Evolutionary conservation across 2,113 vertebrate genomes (phyloP), one percentile per base, ranked within the genome.

Genomic region (Falcunculus frontatus): DNA sequence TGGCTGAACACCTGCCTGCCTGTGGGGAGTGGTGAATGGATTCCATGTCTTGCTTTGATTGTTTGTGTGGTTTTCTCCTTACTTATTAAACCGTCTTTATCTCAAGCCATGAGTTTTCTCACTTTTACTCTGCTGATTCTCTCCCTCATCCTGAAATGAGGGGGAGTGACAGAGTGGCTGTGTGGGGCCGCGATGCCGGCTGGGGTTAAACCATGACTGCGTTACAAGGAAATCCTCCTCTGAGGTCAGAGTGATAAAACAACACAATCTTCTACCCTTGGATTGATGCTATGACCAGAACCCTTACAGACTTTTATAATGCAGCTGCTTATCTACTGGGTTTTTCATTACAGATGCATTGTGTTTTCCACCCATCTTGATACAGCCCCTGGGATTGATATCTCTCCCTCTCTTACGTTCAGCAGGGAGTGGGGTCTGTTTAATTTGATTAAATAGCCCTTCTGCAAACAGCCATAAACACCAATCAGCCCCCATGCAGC

Each of bases 381-480:
- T 67, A 70, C 21, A 87, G 67, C 46, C 49, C 22, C 15, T 55
- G 47, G 82, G 77, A 95, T 69, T 93, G 94, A 83, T 89, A 65
- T 82, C 47, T 47, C 55, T 95, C 73, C 47, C 59, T 87, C 59
- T 55, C 64, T 81, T 52, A 37, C 37, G 77, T 69, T 93, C 94
- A 92, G 72, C 18, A 35, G 87, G 80, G 85, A 97, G 90, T 11
- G 37, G 50, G 52, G 29, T 50, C 73, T 93, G 77, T 23, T 96
- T 90, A 89, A 73, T 94, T 87, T 94, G 92, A 94, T 94, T 96
- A 95, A 92, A 77, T 64, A 90, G 60, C 69, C 73, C 42, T 91
- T 89, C 92, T 95, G 81, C 79, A 92, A 96, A 85, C 64, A 93
- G 78, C 81, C 90, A 94, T 92, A 95, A 86, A 89, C 87, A 95